Evolutionary conservation across 2,888 invertebrate species (phyloP).

Genomic region (Omphaloscelis lunosa): DNA sequence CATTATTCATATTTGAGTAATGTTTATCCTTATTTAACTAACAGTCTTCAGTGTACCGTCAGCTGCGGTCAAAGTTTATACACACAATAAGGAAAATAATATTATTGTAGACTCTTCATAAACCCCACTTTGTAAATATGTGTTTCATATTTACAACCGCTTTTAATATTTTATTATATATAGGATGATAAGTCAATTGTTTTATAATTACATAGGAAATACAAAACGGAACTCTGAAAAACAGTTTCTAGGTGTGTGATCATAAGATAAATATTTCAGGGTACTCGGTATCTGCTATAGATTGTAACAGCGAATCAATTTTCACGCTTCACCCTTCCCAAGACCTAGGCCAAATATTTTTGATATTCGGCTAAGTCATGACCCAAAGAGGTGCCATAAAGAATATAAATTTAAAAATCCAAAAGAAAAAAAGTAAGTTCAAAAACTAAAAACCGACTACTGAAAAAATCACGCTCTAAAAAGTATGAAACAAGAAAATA

Average conservation of each 20-base stretch:
- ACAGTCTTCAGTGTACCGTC: background rate
- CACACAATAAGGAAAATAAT: slow-evolving; percentile 37
- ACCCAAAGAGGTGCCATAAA: no score
- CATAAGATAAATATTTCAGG: background rate
- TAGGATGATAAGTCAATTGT: background rate
- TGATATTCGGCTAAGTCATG: no score
- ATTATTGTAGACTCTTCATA: background rate
- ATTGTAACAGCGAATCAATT: no score
- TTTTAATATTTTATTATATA: slow-evolving; percentile 15
- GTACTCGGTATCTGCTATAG: background rate
- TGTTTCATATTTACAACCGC: slow-evolving; percentile 1
- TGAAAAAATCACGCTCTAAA: no score
- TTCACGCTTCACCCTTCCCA: no score
- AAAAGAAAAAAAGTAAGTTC: no score
- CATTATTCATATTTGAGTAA: background rate
- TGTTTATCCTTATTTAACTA: slow-evolving; percentile 23
- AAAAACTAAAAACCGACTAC: no score
- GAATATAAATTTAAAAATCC: no score
- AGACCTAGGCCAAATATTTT: no score
- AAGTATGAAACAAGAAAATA: no score
- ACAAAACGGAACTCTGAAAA: background rate
- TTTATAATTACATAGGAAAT: background rate
- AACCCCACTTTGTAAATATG: slow-evolving; percentile 4
- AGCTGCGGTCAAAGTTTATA: background rate
- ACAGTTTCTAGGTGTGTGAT: background rate